Conservation (phyloP, 2,113 vertebrate genomes). For the Brachionichthys hirsutus region DNA sequence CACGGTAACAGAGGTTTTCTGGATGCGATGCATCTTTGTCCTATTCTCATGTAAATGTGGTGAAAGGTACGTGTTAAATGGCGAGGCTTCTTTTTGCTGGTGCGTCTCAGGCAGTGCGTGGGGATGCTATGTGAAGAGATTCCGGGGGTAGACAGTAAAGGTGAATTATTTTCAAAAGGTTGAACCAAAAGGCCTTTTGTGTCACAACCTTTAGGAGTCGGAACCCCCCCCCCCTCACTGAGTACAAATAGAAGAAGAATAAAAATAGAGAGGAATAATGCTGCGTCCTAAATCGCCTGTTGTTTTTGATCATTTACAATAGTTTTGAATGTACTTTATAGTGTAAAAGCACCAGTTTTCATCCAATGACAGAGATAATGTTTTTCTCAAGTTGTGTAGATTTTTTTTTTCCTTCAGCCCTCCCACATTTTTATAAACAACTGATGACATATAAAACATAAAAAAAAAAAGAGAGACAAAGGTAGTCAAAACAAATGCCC, state of each 20-base stretch:
- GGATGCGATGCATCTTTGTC: slow-evolving; percentile 41
- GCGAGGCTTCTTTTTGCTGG: slow-evolving; percentile 49
- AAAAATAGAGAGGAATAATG: slow-evolving; percentile 77
- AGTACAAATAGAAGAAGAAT: slow-evolving; percentile 78
- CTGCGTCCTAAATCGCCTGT: slow-evolving; percentile 75
- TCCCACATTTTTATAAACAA: slow-evolving; percentile 81
- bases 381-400: slow-evolving; percentile 70
- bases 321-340: slow-evolving; percentile 80
- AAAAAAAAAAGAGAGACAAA: slow-evolving; percentile 78
- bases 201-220: slow-evolving; percentile 74
- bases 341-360: slow-evolving; percentile 79
- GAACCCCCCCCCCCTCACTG: slow-evolving; percentile 70
- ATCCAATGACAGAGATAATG: slow-evolving; percentile 70
- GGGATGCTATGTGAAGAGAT: slow-evolving; percentile 26
- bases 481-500: slow-evolving; percentile 78
- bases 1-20: slow-evolving; percentile 20
- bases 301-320: slow-evolving; percentile 79
- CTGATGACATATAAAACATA: slow-evolving; percentile 81
- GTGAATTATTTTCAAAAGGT: slow-evolving; percentile 63
- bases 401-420: slow-evolving; percentile 82
- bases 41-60: slow-evolving; percentile 17
- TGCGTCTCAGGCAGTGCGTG: slow-evolving; percentile 65
- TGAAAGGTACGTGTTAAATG: slow-evolving; percentile 22
- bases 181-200: slow-evolving; percentile 80
- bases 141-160: slow-evolving; percentile 32